Evolutionary conservation across 2,797 vertebrate species (phyloP), one percentile per base, ranked within the genome.

Genomic region (Pseudochirops corinnae): DNA sequence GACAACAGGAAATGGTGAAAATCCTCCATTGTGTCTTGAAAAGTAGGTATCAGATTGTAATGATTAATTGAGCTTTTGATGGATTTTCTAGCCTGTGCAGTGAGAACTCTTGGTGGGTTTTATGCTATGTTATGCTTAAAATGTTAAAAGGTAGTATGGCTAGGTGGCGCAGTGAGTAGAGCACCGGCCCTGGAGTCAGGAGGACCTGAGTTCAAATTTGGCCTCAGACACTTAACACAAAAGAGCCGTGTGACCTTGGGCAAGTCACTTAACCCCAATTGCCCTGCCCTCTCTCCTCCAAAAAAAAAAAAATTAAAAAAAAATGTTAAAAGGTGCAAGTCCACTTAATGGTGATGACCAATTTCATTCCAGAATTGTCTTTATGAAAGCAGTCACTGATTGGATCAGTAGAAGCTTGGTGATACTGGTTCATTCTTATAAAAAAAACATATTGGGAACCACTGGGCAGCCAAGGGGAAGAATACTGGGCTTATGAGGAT

Each of bases 91-190:
- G n/a, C 67, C 67, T 46, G 67, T 5, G 4, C 26, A 0, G 28
- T 82, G 2, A 1, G 16, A 90, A 21, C 24, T 94, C 94, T 96
- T 4, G 39, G 91, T 94, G 50, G 0, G 28, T 18, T 92, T 55
- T 95, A 33, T 97, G 90, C 97, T 67, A 1, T 26, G 58, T 31
- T 62, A 14, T 62, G 31, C 60, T 62, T 62, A 62, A 39, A 39
- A 82, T 18, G 18, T 39, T 39, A 74, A 39, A 74, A 74, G 14
- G 16, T 74, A 0, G 50, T 2, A 5, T 52, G 50, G 50, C 50
- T 52, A 52, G 50, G 50, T 52, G 50, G 50, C 50, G 50, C 50
- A 52, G 50, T 52, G 50, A 52, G 5, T 52, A 52, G 50, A 52
- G 50, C 50, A 52, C 50, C 50, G 50, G 50, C 50, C 50, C 50